Conservation (phyloP, 2,888 invertebrate species). For the Amorpha juglandis region DNA sequence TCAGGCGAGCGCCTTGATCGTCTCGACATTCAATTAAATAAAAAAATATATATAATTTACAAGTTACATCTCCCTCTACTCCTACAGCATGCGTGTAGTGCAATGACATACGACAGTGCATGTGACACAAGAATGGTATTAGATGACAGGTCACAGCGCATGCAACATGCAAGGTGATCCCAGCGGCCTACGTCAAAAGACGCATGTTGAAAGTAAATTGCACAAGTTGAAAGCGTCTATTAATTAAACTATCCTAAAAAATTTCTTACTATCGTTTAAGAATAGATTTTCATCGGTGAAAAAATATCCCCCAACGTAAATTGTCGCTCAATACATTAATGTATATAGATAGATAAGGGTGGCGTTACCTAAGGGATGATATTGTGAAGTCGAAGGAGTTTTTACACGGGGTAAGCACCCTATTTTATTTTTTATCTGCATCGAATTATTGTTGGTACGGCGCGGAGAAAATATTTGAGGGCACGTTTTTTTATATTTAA, state of each 20-base stretch:
- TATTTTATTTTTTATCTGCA: conserved; percentile 73
- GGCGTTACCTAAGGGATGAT: conserved; percentile 60
- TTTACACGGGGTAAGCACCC: conserved; percentile 77
- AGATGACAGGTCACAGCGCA: no score
- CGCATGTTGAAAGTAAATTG: neutral
- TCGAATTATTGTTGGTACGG: conserved; percentile 63
- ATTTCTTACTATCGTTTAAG: neutral
- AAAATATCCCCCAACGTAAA: neutral
- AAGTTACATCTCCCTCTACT: no score
- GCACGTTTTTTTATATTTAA: no score
- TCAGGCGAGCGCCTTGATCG: no score
- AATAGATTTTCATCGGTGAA: neutral
- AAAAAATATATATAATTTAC: no score
- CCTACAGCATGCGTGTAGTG: no score
- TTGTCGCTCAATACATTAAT: conserved; percentile 21
- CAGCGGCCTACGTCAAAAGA: neutral
- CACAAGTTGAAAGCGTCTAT: no score
- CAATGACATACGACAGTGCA: no score
- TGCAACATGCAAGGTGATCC: no score
- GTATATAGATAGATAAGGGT: conserved; percentile 27
- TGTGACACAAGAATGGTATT: no score
- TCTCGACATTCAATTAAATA: no score
- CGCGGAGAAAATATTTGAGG: conserved; percentile 45
- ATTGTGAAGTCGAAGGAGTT: conserved; percentile 64
- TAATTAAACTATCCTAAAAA: neutral